Conservation (phyloP, 2,888 invertebrate species). For the Aleiodes alternator region DNA sequence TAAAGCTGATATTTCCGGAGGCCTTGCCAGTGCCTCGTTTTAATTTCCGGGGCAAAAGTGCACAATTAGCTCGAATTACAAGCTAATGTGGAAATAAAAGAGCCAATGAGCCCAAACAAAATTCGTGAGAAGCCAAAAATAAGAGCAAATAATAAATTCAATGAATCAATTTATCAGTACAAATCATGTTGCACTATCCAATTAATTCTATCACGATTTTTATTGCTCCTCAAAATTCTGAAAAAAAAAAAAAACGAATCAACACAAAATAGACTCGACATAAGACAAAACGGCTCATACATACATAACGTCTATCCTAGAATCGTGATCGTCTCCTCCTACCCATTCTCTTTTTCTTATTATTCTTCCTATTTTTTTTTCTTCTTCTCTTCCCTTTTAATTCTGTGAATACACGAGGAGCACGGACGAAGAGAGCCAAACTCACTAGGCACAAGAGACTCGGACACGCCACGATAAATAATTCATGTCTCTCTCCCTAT, state of each 20-base stretch:
- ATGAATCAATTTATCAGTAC: no score
- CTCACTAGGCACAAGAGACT: conserved; percentile 13
- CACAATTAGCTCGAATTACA: no score
- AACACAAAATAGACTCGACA: conserved; percentile 17
- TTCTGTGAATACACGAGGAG: conserved; percentile 26
- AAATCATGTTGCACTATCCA: no score
- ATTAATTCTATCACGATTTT: no score
- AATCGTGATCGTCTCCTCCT: conserved; percentile 43
- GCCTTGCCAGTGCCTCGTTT: background rate
- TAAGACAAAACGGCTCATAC: conserved; percentile 22
- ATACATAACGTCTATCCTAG: conserved; percentile 29
- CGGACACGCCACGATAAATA: conserved; percentile 46
- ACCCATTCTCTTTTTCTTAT: conserved; percentile 7
- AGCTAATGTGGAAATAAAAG: no score
- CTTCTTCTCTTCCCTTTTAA: background rate
- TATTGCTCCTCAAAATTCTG: no score
- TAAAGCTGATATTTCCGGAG: background rate
- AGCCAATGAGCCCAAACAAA: background rate
- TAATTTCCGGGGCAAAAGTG: background rate
- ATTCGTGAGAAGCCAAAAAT: background rate
- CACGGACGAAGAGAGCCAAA: conserved; percentile 30
- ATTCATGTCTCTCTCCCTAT: conserved; percentile 42
- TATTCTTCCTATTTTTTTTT: conserved; percentile 9
- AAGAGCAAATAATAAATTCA: no score
- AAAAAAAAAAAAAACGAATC: no score